A percentile compares a stretch with the other conserved stretches of the same genome.
These are phyloP conservation scores for Pterostichus niger DNA, from an alignment of 2,888 invertebrate genomes.

Conservation along the genomic window DNA sequence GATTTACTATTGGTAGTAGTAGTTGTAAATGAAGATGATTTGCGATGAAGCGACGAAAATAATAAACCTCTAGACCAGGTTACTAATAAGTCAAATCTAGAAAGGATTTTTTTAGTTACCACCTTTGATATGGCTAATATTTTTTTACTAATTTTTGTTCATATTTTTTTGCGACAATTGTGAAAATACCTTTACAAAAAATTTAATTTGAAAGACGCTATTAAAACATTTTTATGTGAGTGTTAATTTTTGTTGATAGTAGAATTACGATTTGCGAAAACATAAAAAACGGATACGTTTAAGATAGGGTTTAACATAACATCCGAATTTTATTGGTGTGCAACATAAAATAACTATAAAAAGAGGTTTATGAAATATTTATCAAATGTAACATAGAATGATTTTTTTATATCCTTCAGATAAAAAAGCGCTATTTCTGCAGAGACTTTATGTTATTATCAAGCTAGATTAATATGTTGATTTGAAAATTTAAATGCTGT, in stretches of 20 bases:
- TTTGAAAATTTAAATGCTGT: too few relatives aligned
- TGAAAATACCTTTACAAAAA: background rate
- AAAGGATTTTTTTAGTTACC: too few relatives aligned
- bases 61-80: too few relatives aligned
- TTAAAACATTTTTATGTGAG: background rate
- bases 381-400: constrained; percentile 21
- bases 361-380: constrained; percentile 48
- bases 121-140: background rate
- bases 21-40: too few relatives aligned
- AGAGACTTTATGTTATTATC: background rate
- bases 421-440: background rate
- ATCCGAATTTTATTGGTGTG: constrained; percentile 9
- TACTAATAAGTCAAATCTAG: too few relatives aligned
- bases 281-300: constrained; percentile 14
- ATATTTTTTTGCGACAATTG: background rate
- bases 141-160: background rate
- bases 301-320: constrained; percentile 5
- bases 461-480: too few relatives aligned
- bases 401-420: constrained; percentile 25
- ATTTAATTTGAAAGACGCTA: background rate
- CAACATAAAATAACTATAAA: constrained; percentile 48
- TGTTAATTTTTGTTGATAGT: background rate
- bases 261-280: background rate
- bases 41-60: too few relatives aligned
- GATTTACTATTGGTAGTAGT: too few relatives aligned